Evolutionary conservation across 2,797 vertebrate species (phyloP).

Genomic region (Naso thynnoides): DNA sequence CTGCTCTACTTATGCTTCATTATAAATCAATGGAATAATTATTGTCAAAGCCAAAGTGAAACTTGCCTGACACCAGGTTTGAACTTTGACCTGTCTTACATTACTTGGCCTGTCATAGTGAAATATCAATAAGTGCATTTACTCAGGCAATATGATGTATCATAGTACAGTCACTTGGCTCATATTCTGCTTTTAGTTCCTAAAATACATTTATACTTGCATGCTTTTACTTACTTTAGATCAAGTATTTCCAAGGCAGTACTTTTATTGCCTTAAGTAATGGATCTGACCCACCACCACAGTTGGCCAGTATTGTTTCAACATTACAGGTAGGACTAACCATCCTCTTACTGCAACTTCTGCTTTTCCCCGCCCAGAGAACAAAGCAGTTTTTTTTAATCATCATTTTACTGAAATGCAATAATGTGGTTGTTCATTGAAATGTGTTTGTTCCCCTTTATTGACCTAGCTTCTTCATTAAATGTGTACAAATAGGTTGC

Average conservation of each 20-base stretch:
- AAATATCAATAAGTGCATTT: not conserved
- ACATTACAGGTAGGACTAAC: constrained; percentile 5
- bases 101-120: not conserved
- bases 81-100: not conserved
- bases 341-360: constrained; percentile 44
- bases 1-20: not conserved
- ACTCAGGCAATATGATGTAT: no score
- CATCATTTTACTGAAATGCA: accelerated
- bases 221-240: not conserved
- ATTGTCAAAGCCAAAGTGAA: not conserved
- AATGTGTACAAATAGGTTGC: not conserved
- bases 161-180: no score
- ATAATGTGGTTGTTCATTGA: not conserved
- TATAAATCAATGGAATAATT: not conserved
- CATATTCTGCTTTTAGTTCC: not conserved
- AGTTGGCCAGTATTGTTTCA: constrained; percentile 12
- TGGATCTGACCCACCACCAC: not conserved
- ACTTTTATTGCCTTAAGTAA: not conserved
- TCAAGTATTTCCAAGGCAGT: no score
- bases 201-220: no score
- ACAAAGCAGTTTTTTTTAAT: not conserved
- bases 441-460: not conserved
- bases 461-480: not conserved
- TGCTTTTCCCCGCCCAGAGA: constrained; percentile 34
- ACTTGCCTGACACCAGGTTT: not conserved